These are phyloP conservation scores for Telmatochromis sp. DNA, from an alignment of 2,113 vertebrate species.

Conservation along the genomic window DNA sequence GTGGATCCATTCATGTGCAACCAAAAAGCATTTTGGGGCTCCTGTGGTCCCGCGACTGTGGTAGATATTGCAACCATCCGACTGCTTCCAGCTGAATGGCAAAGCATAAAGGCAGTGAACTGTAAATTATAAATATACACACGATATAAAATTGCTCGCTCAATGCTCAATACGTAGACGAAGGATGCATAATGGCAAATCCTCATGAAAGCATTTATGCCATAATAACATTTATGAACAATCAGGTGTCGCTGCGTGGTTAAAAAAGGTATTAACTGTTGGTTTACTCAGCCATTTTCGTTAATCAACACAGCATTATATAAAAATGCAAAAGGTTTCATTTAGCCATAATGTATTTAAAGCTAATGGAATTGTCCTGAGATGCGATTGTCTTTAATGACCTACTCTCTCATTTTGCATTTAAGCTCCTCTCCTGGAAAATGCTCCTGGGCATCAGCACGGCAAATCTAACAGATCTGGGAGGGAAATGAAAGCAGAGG, in stretches of 20 bases:
- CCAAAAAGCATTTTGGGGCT: constrained; percentile 15
- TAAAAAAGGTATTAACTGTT: not conserved
- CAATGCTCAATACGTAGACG: not conserved
- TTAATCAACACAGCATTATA: not conserved
- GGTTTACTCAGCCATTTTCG: not conserved
- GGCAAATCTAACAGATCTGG: constrained; percentile 12
- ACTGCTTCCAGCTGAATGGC: constrained; percentile 27
- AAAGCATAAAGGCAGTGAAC: not conserved
- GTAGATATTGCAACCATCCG: constrained; percentile 20
- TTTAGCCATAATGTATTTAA: not conserved
- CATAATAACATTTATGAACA: not conserved
- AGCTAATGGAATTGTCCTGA: constrained; percentile 7
- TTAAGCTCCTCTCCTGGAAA: not conserved
- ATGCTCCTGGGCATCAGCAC: not conserved
- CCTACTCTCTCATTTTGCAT: not conserved
- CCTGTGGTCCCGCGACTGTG: not conserved
- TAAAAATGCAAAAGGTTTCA: not conserved
- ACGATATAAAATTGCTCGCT: not conserved
- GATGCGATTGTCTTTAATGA: not conserved
- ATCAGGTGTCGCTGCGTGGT: not conserved
- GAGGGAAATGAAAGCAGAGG: constrained; percentile 18
- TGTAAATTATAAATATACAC: not conserved
- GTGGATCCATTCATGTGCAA: not conserved
- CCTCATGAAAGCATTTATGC: not conserved
- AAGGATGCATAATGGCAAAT: not conserved